Percentiles rank a stretch among this genome's conserved stretches.
Conservation (phyloP, 2,113 vertebrate genomes). For the Elgaria multicarinata region DNA sequence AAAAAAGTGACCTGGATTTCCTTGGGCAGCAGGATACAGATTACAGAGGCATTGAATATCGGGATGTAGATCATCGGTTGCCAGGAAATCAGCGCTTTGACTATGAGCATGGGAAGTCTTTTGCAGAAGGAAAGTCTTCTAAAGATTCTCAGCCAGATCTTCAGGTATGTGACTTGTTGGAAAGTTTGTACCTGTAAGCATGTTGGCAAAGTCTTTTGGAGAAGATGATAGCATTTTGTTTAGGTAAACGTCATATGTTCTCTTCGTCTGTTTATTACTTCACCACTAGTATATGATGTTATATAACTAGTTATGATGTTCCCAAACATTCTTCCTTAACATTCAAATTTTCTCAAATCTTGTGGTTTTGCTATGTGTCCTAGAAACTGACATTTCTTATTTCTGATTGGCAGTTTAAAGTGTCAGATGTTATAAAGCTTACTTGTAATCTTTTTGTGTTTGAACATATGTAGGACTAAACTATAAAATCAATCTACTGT, state of each 20-base stretch:
- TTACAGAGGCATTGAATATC: slow-evolving; percentile 91
- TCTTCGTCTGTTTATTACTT: background rate
- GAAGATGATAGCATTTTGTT: slow-evolving; percentile 14
- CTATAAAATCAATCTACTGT: background rate
- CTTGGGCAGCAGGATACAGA: slow-evolving; percentile 84
- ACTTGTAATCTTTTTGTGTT: background rate
- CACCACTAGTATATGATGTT: background rate
- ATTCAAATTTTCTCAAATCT: background rate
- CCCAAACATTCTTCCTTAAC: background rate
- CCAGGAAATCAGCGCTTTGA: slow-evolving; percentile 84
- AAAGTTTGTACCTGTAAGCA: background rate
- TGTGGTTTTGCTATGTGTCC: background rate
- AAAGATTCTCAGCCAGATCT: slow-evolving; percentile 80
- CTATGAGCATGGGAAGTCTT: slow-evolving; percentile 85
- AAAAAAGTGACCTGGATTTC: slow-evolving; percentile 80
- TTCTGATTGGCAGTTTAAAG: background rate
- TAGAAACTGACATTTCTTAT: background rate
- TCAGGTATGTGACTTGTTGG: slow-evolving; percentile 74
- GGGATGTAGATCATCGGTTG: slow-evolving; percentile 93
- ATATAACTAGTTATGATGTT: background rate
- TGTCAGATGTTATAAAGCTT: background rate
- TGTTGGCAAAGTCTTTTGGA: background rate
- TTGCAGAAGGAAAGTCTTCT: slow-evolving; percentile 80
- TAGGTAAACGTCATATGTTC: background rate
- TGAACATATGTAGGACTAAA: background rate